These are phyloP conservation scores for Limnephilus lunatus DNA, from an alignment of 2,888 invertebrate species.

Conservation along the genomic window DNA sequence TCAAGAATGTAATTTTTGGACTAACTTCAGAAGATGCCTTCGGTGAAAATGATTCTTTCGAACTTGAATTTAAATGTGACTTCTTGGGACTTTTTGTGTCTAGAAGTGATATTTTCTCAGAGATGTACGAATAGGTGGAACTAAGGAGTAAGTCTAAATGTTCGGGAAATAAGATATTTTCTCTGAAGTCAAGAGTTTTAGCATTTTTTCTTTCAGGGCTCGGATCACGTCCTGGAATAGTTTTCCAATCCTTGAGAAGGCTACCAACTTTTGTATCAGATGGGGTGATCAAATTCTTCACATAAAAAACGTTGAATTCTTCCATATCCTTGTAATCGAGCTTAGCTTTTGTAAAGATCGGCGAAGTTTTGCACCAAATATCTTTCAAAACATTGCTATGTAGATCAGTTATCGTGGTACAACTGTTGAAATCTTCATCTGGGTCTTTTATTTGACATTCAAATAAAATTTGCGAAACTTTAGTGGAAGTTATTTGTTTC, in stretches of 20 bases:
- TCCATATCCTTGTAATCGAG: constrained; percentile 63
- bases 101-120: constrained; percentile 9
- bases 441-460: constrained; percentile 68
- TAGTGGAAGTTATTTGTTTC: constrained; percentile 71
- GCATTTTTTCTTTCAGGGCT: constrained; percentile 73
- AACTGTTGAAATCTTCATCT: constrained; percentile 11
- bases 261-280: constrained; percentile 72
- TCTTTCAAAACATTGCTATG: constrained; percentile 54
- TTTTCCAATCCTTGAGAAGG: constrained; percentile 79
- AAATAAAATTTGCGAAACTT: constrained; percentile 72
- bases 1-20: neutral
- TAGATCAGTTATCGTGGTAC: neutral
- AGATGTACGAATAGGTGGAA: constrained; percentile 67
- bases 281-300: constrained; percentile 74
- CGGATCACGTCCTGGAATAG: constrained; percentile 80
- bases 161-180: constrained; percentile 70
- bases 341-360: constrained; percentile 54
- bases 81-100: constrained; percentile 20
- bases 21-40: neutral
- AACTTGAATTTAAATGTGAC: neutral
- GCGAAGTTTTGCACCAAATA: constrained; percentile 54
- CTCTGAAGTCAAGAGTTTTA: constrained; percentile 69
- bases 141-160: constrained; percentile 73
- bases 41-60: neutral
- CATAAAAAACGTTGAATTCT: constrained; percentile 73